A percentile compares a stretch with the other conserved stretches of the same genome.
Conservation (phyloP, 2,797 vertebrate genomes). For the Odontamblyopus rebecca region DNA sequence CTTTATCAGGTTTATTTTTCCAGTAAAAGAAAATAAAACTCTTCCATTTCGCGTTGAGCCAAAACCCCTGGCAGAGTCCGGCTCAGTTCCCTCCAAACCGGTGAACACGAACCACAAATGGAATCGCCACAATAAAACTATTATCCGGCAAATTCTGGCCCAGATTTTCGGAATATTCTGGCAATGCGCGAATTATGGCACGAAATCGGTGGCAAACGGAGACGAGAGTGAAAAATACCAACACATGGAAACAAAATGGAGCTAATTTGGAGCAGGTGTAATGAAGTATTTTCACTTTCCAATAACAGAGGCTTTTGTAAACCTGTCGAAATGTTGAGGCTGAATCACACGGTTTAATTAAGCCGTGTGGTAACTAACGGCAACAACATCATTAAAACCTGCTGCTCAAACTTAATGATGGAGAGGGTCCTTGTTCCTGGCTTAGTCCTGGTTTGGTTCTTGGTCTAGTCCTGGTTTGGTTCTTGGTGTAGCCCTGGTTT, state of each 20-base stretch:
- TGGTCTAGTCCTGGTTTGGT: too few relatives aligned
- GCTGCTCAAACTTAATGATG: too few relatives aligned
- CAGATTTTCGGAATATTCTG: not conserved
- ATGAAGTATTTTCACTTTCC: not conserved
- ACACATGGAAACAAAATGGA: not conserved
- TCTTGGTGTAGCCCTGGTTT: too few relatives aligned
- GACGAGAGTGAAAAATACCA: not conserved
- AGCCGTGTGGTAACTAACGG: too few relatives aligned
- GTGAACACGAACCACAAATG: not conserved
- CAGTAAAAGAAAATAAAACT: not conserved
- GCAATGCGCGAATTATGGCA: not conserved
- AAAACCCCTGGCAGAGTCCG: not conserved
- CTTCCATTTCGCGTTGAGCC: not conserved
- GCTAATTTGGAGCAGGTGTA: not conserved
- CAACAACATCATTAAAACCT: too few relatives aligned
- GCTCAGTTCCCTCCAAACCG: not conserved
- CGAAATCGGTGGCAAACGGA: not conserved
- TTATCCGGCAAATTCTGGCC: not conserved
- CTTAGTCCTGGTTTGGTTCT: too few relatives aligned
- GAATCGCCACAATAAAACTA: constrained; percentile 4
- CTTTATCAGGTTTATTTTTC: not conserved
- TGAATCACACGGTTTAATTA: too few relatives aligned
- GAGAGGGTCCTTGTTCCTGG: too few relatives aligned
- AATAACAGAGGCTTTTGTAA: too few relatives aligned
- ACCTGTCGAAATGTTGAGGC: too few relatives aligned